Evolutionary conservation across 2,113 vertebrate species (phyloP).

Genomic region (Donacobius atricapilla): DNA sequence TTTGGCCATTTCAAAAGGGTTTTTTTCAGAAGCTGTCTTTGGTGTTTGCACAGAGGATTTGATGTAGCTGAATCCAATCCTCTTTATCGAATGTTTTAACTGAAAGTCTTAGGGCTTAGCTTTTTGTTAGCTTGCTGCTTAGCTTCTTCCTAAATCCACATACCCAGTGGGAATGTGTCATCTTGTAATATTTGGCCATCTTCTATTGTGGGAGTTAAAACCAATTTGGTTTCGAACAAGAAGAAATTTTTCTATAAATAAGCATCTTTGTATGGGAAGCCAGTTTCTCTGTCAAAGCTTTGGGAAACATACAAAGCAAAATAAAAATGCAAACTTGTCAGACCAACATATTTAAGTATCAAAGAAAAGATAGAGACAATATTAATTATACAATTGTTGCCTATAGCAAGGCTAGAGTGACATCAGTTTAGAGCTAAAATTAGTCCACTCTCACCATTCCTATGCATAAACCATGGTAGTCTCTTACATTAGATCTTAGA

Average conservation of each 20-base stretch:
- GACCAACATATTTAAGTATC: background rate
- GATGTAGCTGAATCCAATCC: background rate
- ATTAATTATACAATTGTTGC: background rate
- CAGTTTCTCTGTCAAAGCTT: background rate
- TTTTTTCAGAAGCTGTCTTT: background rate
- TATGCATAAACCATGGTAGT: background rate
- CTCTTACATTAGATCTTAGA: background rate
- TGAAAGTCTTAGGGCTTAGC: background rate
- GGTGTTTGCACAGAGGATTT: conserved; percentile 14
- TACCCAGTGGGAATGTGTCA: background rate
- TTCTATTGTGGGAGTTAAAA: background rate
- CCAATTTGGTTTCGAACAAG: background rate
- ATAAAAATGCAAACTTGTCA: background rate
- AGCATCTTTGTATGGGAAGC: background rate
- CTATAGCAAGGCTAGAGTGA: background rate
- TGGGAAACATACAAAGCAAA: background rate
- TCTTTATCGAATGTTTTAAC: background rate
- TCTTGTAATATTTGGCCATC: background rate
- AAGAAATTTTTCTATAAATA: background rate
- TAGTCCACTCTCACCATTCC: background rate
- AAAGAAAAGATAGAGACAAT: background rate
- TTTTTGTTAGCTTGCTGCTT: background rate
- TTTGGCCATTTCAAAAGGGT: background rate
- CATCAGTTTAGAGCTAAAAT: background rate
- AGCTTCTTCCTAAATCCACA: conserved; percentile 5